phyloP scores from a whole-genome alignment of 2,797 vertebrate genomes.

The Garrulus glandarius region DNA sequence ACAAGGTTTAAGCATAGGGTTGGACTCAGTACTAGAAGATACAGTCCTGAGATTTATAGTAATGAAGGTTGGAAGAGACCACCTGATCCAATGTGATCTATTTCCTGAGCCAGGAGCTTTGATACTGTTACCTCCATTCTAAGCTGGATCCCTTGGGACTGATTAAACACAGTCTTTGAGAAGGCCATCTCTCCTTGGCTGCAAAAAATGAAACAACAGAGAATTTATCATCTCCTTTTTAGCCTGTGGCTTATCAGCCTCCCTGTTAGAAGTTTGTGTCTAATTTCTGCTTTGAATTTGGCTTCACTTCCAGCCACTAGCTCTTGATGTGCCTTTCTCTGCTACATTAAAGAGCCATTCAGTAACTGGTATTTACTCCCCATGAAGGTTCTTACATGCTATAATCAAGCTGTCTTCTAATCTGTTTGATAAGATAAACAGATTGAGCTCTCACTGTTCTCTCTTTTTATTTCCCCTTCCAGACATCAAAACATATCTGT shows the following conservation, averaged over 20 bases:
- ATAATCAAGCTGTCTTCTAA: slow-evolving; percentile 55
- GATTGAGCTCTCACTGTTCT: slow-evolving; percentile 39
- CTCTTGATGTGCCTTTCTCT: slow-evolving; percentile 40
- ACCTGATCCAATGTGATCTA: accelerated
- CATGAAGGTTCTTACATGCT: slow-evolving; percentile 23
- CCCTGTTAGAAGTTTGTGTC: background rate
- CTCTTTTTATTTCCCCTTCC: background rate
- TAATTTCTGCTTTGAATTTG: slow-evolving; percentile 13
- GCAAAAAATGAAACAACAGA: background rate
- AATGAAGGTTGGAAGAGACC: background rate
- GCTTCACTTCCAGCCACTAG: background rate
- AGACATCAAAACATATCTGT: slow-evolving; percentile 43
- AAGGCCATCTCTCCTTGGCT: background rate
- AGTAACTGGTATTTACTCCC: slow-evolving; percentile 45
- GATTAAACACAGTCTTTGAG: background rate
- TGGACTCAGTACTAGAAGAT: background rate
- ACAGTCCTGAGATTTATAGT: background rate
- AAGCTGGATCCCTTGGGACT: background rate
- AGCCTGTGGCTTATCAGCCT: background rate
- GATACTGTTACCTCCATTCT: background rate
- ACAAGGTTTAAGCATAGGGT: background rate
- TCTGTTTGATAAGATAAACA: slow-evolving; percentile 57
- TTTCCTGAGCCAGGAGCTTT: background rate
- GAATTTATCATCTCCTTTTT: background rate
- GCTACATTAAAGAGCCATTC: slow-evolving; percentile 46